Evolutionary conservation across 1,140 invertebrate species (phyloP).

Genomic region (Bombus ignitus): DNA sequence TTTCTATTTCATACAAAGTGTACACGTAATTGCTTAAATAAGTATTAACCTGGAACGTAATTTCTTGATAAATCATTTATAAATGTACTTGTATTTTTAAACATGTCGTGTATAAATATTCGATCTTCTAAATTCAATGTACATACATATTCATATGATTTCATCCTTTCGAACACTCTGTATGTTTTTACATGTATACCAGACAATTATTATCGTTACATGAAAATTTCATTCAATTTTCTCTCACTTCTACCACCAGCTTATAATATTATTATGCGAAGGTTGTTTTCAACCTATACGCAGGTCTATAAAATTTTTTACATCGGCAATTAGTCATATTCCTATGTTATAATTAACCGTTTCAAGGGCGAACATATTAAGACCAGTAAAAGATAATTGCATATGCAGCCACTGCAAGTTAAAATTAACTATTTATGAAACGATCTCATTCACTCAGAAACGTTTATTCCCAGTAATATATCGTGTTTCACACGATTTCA

Average conservation of each 20-base stretch:
- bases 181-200: no score
- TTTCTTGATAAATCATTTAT: no score
- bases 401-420: neutral
- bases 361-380: neutral
- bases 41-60: no score
- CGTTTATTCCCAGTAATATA: neutral
- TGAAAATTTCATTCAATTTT: neutral
- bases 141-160: neutral
- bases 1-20: no score
- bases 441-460: neutral
- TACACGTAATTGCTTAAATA: no score
- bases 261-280: neutral
- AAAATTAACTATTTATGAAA: conserved; percentile 1
- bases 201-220: neutral
- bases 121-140: no score
- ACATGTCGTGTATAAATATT: no score
- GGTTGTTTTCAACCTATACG: no score
- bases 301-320: neutral
- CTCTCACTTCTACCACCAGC: neutral
- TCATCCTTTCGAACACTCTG: neutral
- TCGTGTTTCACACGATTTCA: no score
- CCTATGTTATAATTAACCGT: neutral
- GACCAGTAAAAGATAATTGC: neutral
- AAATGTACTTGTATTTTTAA: no score
- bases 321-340: neutral